phyloP scores from a whole-genome alignment of 1,140 invertebrate species.

The Drosophila burlai region DNA sequence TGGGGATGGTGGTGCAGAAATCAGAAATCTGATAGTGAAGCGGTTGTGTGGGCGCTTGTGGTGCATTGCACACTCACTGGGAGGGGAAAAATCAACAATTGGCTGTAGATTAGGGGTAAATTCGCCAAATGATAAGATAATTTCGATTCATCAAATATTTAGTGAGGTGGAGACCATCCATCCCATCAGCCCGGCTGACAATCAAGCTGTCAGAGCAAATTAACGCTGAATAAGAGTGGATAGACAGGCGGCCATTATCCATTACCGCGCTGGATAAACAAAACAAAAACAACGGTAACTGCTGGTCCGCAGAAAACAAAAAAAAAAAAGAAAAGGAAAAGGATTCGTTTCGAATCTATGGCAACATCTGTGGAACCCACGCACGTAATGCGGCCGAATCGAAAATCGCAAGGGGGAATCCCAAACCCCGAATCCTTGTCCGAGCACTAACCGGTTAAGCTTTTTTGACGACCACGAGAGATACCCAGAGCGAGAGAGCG shows the following conservation, averaged over 20 bases:
- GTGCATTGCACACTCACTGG: conserved; percentile 17
- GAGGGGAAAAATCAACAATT: conserved; percentile 59
- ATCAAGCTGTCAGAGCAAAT: conserved; percentile 73
- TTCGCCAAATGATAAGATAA: conserved; percentile 72
- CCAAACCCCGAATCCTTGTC: conserved; percentile 17
- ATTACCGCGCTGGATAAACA: conserved; percentile 33
- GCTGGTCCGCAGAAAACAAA: not conserved
- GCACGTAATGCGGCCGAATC: conserved; percentile 50
- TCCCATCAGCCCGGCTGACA: conserved; percentile 47
- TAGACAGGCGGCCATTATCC: conserved; percentile 33
- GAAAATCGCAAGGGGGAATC: conserved; percentile 46
- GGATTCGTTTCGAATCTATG: conserved; percentile 24
- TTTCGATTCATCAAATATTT: conserved; percentile 57
- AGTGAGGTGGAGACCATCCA: conserved; percentile 7
- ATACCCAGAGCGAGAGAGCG: conserved; percentile 1
- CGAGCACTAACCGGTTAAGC: conserved; percentile 72
- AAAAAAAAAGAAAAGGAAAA: conserved; percentile 7
- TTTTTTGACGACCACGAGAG: conserved; percentile 56
- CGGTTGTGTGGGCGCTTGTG: not conserved
- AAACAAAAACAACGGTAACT: conserved; percentile 35
- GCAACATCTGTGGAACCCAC: conserved; percentile 58
- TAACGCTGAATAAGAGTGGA: conserved; percentile 31
- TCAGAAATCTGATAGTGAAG: conserved; percentile 12
- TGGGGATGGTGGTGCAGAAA: conserved; percentile 15
- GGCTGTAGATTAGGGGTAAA: conserved; percentile 51